phyloP scores from a whole-genome alignment of 2,888 invertebrate species.

The Stratiomys singularior region DNA sequence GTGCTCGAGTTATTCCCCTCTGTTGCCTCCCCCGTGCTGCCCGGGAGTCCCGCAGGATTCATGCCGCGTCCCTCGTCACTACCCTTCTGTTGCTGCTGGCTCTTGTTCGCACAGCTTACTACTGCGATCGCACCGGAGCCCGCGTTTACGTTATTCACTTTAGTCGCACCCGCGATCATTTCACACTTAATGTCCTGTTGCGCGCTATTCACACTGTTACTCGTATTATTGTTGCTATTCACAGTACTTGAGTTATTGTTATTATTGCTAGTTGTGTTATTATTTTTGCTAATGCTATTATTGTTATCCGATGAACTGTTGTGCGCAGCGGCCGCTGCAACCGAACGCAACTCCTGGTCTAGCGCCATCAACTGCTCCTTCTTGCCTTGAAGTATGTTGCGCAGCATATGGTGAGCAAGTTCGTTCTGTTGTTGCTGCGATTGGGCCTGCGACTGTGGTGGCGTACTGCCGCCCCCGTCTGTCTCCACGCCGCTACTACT shows the following conservation, averaged over 20 bases:
- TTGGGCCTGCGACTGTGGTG: slow-evolving; percentile 51
- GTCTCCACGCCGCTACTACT: slow-evolving; percentile 63
- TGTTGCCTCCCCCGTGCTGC: slow-evolving; percentile 56
- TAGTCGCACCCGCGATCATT: slow-evolving; percentile 55
- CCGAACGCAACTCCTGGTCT: slow-evolving; percentile 74
- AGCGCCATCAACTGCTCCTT: slow-evolving; percentile 81
- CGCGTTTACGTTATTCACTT: slow-evolving; percentile 50
- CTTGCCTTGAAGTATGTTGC: slow-evolving; percentile 89
- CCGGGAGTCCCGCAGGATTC: neutral
- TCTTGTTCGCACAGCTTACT: neutral
- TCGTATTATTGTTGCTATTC: slow-evolving; percentile 55
- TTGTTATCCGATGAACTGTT: slow-evolving; percentile 64
- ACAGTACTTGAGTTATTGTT: slow-evolving; percentile 62
- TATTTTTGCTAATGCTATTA: slow-evolving; percentile 61
- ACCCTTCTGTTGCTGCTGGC: slow-evolving; percentile 19
- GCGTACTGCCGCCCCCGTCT: slow-evolving; percentile 65
- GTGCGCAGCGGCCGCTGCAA: slow-evolving; percentile 65
- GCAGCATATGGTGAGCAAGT: slow-evolving; percentile 85
- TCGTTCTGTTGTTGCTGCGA: slow-evolving; percentile 64
- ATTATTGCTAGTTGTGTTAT: slow-evolving; percentile 58
- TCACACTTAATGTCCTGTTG: slow-evolving; percentile 58
- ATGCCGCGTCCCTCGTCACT: slow-evolving; percentile 26
- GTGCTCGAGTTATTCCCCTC: slow-evolving; percentile 56
- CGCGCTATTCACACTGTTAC: slow-evolving; percentile 62
- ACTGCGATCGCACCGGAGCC: neutral